phyloP scores from a whole-genome alignment of 2,113 vertebrate genomes.

The Pachycephala philippinensis region DNA sequence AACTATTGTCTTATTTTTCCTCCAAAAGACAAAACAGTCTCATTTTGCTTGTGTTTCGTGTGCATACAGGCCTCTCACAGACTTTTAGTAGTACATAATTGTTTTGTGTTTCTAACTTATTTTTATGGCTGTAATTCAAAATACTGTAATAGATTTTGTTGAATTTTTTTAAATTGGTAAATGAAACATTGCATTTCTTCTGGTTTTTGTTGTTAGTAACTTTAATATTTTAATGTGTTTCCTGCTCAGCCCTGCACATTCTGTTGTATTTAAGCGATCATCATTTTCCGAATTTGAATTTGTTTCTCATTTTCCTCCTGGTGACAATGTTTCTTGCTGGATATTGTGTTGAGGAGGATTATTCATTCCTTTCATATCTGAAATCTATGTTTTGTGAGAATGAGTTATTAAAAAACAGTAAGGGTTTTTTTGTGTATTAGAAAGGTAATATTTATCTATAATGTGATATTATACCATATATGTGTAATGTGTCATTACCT shows the following conservation, averaged over 20 bases:
- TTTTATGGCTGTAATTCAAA: constrained; percentile 50
- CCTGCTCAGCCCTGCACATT: background rate
- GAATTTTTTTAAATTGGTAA: background rate
- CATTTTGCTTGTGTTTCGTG: constrained; percentile 24
- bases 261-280: background rate
- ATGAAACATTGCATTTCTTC: constrained; percentile 28
- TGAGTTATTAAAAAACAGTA: background rate
- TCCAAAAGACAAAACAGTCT: background rate
- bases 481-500: background rate
- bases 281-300: background rate
- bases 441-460: background rate
- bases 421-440: background rate
- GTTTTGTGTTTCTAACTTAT: constrained; percentile 40
- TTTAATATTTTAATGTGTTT: background rate
- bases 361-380: background rate
- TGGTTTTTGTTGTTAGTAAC: background rate
- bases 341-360: background rate
- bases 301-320: background rate
- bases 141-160: constrained; percentile 43
- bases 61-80: background rate
- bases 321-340: background rate
- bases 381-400: background rate
- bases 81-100: background rate
- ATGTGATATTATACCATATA: background rate
- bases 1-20: background rate